phyloP scores from a whole-genome alignment of 2,888 invertebrate species.

The Polyploca ridens region DNA sequence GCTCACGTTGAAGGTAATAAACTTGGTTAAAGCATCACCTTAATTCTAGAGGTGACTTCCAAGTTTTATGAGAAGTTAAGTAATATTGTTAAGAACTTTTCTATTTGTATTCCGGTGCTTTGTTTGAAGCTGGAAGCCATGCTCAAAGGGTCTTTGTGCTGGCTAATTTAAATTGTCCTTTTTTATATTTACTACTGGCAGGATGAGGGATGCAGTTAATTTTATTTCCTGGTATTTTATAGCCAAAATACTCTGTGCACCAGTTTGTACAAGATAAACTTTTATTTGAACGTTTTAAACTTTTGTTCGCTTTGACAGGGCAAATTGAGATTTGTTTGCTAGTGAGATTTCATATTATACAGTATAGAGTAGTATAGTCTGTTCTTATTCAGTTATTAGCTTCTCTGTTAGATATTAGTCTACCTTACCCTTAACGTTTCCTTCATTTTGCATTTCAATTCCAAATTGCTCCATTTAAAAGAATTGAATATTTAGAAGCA shows the following conservation, averaged over 20 bases:
- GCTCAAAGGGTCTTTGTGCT: not conserved
- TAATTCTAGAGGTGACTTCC: not conserved
- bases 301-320: not conserved
- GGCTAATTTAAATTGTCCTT: not conserved
- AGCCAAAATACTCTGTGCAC: not conserved
- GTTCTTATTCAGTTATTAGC: too few species aligned
- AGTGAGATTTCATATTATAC: too few species aligned
- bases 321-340: too few species aligned
- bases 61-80: slow-evolving; percentile 16
- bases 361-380: too few species aligned
- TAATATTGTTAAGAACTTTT: slow-evolving; percentile 3
- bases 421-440: not conserved
- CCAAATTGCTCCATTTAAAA: not conserved
- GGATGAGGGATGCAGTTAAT: not conserved
- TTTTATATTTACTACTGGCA: not conserved
- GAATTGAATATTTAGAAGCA: slow-evolving; percentile 17
- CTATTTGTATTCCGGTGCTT: slow-evolving; percentile 3
- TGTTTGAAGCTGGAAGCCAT: not conserved
- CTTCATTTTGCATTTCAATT: not conserved
- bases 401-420: too few species aligned
- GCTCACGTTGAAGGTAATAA: not conserved
- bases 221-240: not conserved
- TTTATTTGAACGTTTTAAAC: not conserved
- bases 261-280: not conserved
- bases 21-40: not conserved